Evolutionary conservation across 2,888 invertebrate species (phyloP), one percentile per base, ranked within the genome.

Genomic region (Agrotis segetum): DNA sequence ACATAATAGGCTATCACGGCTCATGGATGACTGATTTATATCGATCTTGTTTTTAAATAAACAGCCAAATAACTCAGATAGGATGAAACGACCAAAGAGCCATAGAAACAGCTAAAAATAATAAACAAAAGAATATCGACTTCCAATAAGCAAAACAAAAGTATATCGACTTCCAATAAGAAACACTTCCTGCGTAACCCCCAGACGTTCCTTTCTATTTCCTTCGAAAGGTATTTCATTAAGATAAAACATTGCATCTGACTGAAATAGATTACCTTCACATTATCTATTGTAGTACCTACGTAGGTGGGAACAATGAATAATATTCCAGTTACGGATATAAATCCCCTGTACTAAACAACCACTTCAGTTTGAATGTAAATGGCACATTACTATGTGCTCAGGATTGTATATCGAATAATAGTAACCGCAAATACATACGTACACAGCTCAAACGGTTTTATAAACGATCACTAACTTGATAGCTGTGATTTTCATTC

Each of bases 391-490:
- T 73, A 61, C 47, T 21, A 50, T 76, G 58, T 71, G 62, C 46
- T 71, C 53, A 67, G 46, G 44, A 46, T 77, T 77, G 53, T 77
- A 65, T 77, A 68, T 56, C 62, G 40, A 59, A 63, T 59, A 65
- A 68, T 62, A 56, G 17, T 62, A 77, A 34, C 64, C 68, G 44
- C 68, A 68, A 72, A 77, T 72, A 67, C 53, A 77, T 72, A 67
- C 53, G 34, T 64, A 63, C 29, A 56, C 47, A 58, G 19, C 58
- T 53, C 73, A 46, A 77, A 46, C 44, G 46, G 44, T 44, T 61
- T 65, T 66, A 52, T 67, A 24, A 53, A 56, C 34, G 34, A 56
- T 34, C 56, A 56, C 56, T n/a, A n/a, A n/a, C n/a, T 58, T 65
- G 47, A 62, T 63, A 63, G 40, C 61, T 34, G 50, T 19, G 24